phyloP scores from a whole-genome alignment of 2,797 vertebrate genomes.

The Pteronotus mesoamericanus region DNA sequence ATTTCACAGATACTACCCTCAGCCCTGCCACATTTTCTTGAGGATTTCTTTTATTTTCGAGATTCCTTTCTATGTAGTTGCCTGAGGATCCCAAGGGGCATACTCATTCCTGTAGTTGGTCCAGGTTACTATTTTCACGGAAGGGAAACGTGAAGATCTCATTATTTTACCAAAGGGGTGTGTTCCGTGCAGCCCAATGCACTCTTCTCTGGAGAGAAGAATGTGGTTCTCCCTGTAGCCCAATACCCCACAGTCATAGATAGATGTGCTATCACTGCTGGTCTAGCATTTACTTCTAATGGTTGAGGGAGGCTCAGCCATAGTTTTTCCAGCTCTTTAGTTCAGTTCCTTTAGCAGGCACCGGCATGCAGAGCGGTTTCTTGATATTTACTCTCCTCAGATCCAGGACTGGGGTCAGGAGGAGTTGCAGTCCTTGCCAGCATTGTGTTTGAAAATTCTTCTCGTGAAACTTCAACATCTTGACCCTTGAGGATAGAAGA shows the following conservation, averaged over 20 bases:
- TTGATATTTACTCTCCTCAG: not conserved
- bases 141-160: not conserved
- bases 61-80: not conserved
- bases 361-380: not conserved
- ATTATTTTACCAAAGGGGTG: not conserved
- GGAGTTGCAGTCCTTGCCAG: not conserved
- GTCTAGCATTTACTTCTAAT: not conserved
- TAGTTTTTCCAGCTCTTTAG: not conserved
- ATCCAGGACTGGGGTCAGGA: not conserved
- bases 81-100: not conserved
- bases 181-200: not conserved
- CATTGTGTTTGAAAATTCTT: not conserved
- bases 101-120: not conserved
- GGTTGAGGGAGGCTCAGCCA: not conserved
- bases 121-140: not conserved
- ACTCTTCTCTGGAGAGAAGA: not conserved
- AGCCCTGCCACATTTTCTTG: not conserved
- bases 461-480: not conserved
- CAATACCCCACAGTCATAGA: not conserved
- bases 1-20: not conserved
- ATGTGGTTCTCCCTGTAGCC: not conserved
- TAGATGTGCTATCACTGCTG: not conserved
- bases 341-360: not conserved
- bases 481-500: not conserved
- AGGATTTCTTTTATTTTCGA: not conserved